phyloP scores from a whole-genome alignment of 2,113 vertebrate genomes.

The Hystrix cristata region DNA sequence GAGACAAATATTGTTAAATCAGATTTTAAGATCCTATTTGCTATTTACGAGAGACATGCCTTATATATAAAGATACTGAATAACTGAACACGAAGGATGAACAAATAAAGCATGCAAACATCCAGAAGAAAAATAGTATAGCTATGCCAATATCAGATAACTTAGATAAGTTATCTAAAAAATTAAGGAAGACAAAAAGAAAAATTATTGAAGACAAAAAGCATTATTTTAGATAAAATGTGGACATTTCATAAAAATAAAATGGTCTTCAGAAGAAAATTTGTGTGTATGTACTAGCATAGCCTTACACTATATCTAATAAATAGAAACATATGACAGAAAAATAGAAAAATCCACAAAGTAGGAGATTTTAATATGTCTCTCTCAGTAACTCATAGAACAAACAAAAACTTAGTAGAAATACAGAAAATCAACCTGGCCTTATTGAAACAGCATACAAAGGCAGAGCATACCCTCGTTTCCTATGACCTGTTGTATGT shows the following conservation, averaged over 20 bases:
- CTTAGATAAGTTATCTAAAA: not conserved
- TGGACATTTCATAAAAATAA: constrained; percentile 2
- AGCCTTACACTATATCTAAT: not conserved
- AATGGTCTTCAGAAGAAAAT: not conserved
- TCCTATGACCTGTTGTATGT: not conserved
- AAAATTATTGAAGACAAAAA: not conserved
- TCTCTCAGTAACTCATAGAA: not conserved
- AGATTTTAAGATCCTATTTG: not conserved
- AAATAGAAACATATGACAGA: not conserved
- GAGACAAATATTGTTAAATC: not conserved
- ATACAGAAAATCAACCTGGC: not conserved
- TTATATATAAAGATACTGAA: not conserved
- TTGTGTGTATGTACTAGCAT: not conserved
- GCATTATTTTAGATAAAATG: not conserved
- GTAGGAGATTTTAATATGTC: not conserved
- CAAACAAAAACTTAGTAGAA: not conserved
- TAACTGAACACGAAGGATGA: not conserved
- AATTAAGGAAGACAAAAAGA: not conserved
- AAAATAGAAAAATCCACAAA: not conserved
- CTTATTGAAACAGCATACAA: not conserved
- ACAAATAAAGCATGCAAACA: not conserved
- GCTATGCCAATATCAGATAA: not conserved
- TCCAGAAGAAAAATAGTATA: not conserved
- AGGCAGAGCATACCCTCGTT: not conserved
- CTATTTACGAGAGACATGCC: not conserved